A percentile compares a stretch with the other conserved stretches of the same genome.
phyloP scores from a whole-genome alignment of 2,888 invertebrate species.

The Lasioglossum pauxillum region DNA sequence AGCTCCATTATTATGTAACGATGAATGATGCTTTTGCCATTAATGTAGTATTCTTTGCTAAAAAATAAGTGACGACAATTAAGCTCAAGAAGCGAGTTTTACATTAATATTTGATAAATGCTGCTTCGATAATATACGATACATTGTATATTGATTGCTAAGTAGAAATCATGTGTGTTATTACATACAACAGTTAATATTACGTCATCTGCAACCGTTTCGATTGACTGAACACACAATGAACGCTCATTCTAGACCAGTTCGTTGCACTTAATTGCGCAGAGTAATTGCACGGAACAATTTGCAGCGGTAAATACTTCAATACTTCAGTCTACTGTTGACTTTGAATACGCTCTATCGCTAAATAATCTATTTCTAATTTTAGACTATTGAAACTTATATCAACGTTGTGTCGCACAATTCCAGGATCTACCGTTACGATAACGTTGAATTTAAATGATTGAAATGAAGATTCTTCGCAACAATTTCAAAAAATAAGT shows the following conservation, averaged over 20 bases:
- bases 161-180: background rate
- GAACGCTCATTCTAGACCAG: background rate
- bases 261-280: slow-evolving; percentile 9
- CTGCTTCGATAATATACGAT: background rate
- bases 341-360: no score
- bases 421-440: no score
- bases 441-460: no score
- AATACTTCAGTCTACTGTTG: no score
- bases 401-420: no score
- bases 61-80: background rate
- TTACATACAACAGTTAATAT: background rate
- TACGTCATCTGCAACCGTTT: background rate
- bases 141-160: background rate
- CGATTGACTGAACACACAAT: background rate
- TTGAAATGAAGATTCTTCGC: no score
- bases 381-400: no score
- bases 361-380: no score
- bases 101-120: background rate
- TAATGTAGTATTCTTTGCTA: background rate
- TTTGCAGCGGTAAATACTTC: background rate
- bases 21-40: background rate
- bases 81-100: background rate
- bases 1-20: no score
- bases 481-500: no score
- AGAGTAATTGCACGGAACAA: slow-evolving; percentile 14